Evolutionary conservation across 2,888 invertebrate genomes (phyloP).

Genomic region (Gryllus longicercus): DNA sequence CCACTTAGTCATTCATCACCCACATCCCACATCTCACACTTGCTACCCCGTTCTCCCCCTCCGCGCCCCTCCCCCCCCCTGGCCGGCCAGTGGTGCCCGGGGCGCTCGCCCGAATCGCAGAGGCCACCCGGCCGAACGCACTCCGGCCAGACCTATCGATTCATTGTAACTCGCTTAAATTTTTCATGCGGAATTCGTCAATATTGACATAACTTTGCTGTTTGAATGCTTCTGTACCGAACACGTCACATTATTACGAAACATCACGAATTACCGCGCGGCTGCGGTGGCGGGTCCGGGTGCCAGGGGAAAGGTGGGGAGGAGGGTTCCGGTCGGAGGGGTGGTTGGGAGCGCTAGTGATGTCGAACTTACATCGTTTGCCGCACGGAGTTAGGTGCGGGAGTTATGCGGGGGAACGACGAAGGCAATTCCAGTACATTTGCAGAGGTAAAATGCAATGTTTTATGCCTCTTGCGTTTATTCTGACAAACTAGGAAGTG

Average conservation of each 20-base stretch:
- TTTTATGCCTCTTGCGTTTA: too few relatives aligned
- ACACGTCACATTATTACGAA: conserved; percentile 17
- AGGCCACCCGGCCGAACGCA: neutral
- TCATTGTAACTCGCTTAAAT: conserved; percentile 17
- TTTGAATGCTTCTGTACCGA: conserved; percentile 17
- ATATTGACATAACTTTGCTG: conserved; percentile 17
- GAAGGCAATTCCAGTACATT: too few relatives aligned
- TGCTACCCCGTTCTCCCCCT: neutral
- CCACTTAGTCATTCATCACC: too few relatives aligned
- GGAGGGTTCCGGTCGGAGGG: conserved; percentile 30
- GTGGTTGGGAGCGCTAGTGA: neutral
- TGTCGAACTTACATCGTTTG: too few relatives aligned
- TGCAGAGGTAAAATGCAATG: too few relatives aligned
- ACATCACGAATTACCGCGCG: conserved; percentile 8
- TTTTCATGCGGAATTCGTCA: conserved; percentile 17
- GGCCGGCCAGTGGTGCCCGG: neutral
- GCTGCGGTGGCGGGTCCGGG: neutral
- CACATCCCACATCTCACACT: too few relatives aligned
- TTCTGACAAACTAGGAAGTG: too few relatives aligned
- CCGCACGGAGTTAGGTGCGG: too few relatives aligned
- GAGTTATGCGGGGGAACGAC: too few relatives aligned
- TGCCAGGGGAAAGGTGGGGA: neutral
- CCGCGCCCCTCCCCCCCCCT: neutral
- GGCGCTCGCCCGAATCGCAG: neutral
- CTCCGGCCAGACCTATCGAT: neutral